Base-by-base conservation (phyloP, 2,888 invertebrate species). In the Thymelicus acteon region DNA sequence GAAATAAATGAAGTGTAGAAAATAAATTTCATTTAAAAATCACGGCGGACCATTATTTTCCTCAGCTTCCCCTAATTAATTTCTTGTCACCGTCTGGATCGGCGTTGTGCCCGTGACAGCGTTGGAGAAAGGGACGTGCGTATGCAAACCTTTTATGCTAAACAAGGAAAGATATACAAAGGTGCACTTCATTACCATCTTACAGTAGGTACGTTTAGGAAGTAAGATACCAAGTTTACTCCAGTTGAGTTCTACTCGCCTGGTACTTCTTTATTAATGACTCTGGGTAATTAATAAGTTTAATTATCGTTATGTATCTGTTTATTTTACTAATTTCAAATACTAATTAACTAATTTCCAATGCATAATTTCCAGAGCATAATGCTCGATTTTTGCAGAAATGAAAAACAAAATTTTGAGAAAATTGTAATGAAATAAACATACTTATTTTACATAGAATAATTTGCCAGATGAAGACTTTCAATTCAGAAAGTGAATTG, bases 21-120 rank as follows among this genome's bases (percentile, higher is more conserved):
- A 92, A 91, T 92, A 91, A 92, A 92, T 92, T 92, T 90, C 90
- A 90, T 93, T 92, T 92, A 93, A 93, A 93, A 93, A 93, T 92
- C 92, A 91, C 90, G 90, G 88, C 87, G 80, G 81, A 88, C 92
- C 92, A 93, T 93, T 93, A 92, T 93, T 92, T 90, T 89, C 88
- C 87, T 85, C 82, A 83, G 88, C 87, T 90, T 91, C 90, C 90
- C 91, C 92, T 93, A 92, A 93, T 93, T 93, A 93, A 93, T 93
- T 93, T 92, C 92, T 89, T 92, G 92, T 93, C 92, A 92, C 91
- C 89, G 92, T 88, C 90, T 87, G 87, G 85, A 89, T 89, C 87
- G 89, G 86, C 88, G 89, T 84, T 87, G 86, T 91, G 92, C 86
- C 85, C 81, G 81, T 92, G 92, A 92, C 92, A 92, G 91, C 84